phyloP scores from a whole-genome alignment of 92 coral and sea anemone species.

The Micromussa lordhowensis region DNA sequence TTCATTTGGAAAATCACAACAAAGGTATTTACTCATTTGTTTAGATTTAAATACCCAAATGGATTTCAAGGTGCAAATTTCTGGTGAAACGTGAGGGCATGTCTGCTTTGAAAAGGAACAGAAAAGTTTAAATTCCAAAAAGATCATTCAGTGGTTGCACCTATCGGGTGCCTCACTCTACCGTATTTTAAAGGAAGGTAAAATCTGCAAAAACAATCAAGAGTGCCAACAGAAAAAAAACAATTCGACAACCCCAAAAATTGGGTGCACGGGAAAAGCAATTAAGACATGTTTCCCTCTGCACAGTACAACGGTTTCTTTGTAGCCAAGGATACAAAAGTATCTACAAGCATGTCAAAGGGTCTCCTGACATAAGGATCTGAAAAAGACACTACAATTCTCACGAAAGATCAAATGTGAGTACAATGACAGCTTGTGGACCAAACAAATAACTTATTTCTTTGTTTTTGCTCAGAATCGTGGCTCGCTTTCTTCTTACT shows the following conservation, averaged over 20 bases:
- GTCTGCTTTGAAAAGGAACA: neutral
- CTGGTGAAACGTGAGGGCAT: neutral
- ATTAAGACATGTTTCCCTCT: constrained; percentile 18
- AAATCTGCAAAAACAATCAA: neutral
- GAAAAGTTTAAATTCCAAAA: neutral
- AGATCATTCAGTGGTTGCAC: constrained; percentile 5
- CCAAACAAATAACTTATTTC: neutral
- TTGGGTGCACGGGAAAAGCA: constrained; percentile 21
- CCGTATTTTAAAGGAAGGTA: constrained; percentile 23
- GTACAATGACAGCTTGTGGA: neutral
- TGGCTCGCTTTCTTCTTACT: no score
- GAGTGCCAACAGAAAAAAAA: neutral
- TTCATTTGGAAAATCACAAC: no score
- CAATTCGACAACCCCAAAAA: constrained; percentile 21
- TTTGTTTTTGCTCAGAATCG: neutral
- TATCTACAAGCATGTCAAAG: constrained; percentile 33
- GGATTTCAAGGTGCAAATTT: neutral
- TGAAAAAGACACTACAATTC: constrained; percentile 8
- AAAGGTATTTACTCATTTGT: no score
- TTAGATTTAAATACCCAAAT: no score
- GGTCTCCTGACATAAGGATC: constrained; percentile 17
- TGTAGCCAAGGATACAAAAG: constrained; percentile 28
- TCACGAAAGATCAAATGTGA: constrained; percentile 14
- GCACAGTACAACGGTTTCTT: constrained; percentile 31
- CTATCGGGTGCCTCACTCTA: constrained; percentile 32